Evolutionary conservation across 2,888 invertebrate genomes (phyloP).

Genomic region (Aromia moschata): DNA sequence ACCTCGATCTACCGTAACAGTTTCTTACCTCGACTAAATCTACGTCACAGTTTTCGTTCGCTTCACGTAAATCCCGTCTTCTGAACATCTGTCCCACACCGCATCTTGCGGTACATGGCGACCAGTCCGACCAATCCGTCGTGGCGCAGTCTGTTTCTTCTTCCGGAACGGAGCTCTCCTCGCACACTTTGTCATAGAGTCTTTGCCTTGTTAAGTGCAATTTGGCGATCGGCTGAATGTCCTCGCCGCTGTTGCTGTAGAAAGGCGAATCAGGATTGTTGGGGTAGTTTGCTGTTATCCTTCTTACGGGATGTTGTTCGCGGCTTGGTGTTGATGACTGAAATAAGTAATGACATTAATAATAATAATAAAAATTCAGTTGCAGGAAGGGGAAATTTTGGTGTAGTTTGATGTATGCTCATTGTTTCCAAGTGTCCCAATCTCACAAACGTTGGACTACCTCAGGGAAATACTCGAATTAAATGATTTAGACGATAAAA

Average conservation of each 20-base stretch:
- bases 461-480: too few species aligned
- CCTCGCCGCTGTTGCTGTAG: slow-evolving; percentile 76
- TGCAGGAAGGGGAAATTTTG: too few species aligned
- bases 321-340: slow-evolving; percentile 82
- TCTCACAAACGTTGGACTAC: too few species aligned
- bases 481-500: too few species aligned
- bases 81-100: slow-evolving; percentile 64
- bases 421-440: too few species aligned
- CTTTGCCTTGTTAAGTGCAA: slow-evolving; percentile 80
- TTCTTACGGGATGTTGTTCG: slow-evolving; percentile 84
- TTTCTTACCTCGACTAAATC: background rate
- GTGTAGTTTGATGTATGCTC: too few species aligned
- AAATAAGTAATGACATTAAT: slow-evolving; percentile 6
- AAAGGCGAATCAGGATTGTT: slow-evolving; percentile 89
- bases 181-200: slow-evolving; percentile 80
- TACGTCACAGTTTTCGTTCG: background rate
- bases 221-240: slow-evolving; percentile 88
- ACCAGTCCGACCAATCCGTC: slow-evolving; percentile 47
- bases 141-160: slow-evolving; percentile 36
- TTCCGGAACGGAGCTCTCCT: slow-evolving; percentile 42
- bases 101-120: slow-evolving; percentile 60
- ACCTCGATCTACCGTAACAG: background rate
- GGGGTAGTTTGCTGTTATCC: slow-evolving; percentile 85
- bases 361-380: too few species aligned
- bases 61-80: background rate